Evolutionary conservation across 2,888 invertebrate species (phyloP).

Genomic region (Onthophagus sagittarius): DNA sequence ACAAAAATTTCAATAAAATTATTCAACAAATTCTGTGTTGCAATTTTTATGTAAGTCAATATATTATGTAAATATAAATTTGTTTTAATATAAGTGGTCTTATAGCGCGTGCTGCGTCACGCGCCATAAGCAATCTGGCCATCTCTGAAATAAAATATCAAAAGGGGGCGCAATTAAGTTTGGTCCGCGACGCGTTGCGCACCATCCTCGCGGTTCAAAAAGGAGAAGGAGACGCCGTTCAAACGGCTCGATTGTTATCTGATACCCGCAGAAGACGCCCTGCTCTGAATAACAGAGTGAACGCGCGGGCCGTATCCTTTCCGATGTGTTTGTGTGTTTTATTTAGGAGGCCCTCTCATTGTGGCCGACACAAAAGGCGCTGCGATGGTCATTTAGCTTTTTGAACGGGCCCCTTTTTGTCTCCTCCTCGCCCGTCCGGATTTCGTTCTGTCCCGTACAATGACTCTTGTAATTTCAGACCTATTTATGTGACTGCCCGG

Average conservation of each 20-base stretch:
- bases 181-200: slow-evolving; percentile 11
- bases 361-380: slow-evolving; percentile 4
- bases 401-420: slow-evolving; percentile 4
- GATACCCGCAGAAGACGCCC: slow-evolving; percentile 17
- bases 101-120: slow-evolving; percentile 24
- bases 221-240: slow-evolving; percentile 19
- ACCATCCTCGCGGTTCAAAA: background rate
- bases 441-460: background rate
- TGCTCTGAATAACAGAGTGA: slow-evolving; percentile 22
- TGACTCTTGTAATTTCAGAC: background rate
- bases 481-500: background rate
- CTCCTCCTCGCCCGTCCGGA: background rate
- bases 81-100: no score
- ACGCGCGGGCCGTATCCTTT: slow-evolving; percentile 5
- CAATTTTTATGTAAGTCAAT: no score
- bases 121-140: slow-evolving; percentile 17
- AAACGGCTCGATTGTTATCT: slow-evolving; percentile 23
- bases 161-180: slow-evolving; percentile 20
- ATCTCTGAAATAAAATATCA: slow-evolving; percentile 23
- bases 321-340: slow-evolving; percentile 6
- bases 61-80: no score
- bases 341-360: slow-evolving; percentile 8
- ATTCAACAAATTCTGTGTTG: no score
- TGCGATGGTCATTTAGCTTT: slow-evolving; percentile 9
- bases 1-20: no score